Conservation (phyloP, 2,888 invertebrate genomes). For the Marronus borbonicus region DNA sequence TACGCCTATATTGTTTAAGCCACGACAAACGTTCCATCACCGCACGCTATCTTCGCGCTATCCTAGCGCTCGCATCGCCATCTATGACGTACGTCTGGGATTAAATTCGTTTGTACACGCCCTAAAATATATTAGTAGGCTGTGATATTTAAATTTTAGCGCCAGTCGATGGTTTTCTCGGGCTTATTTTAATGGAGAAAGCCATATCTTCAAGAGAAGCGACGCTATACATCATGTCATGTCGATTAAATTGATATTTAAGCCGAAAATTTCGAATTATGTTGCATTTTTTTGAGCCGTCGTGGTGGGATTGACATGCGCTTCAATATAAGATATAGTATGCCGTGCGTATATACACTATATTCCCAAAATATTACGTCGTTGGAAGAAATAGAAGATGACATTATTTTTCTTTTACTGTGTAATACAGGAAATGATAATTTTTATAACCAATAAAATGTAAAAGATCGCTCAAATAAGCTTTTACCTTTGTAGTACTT, state of each 20-base stretch:
- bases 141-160: slow-evolving; percentile 42
- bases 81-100: slow-evolving; percentile 43
- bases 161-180: not conserved
- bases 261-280: slow-evolving; percentile 1
- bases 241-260: not conserved
- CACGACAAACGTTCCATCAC: slow-evolving; percentile 56
- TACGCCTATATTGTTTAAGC: slow-evolving; percentile 73
- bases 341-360: no score
- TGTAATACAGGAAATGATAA: no score
- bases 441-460: no score
- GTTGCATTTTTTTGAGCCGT: not conserved
- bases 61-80: not conserved
- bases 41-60: slow-evolving; percentile 9
- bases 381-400: no score
- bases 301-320: not conserved
- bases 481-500: no score
- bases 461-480: no score
- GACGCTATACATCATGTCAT: not conserved
- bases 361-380: no score
- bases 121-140: slow-evolving; percentile 39
- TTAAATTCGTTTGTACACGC: slow-evolving; percentile 49
- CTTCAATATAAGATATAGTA: no score
- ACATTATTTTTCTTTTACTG: no score
- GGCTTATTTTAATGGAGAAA: not conserved
- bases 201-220: not conserved